Evolutionary conservation across 2,113 vertebrate genomes (phyloP).

Genomic region (Brienomyrus brachyistius): DNA sequence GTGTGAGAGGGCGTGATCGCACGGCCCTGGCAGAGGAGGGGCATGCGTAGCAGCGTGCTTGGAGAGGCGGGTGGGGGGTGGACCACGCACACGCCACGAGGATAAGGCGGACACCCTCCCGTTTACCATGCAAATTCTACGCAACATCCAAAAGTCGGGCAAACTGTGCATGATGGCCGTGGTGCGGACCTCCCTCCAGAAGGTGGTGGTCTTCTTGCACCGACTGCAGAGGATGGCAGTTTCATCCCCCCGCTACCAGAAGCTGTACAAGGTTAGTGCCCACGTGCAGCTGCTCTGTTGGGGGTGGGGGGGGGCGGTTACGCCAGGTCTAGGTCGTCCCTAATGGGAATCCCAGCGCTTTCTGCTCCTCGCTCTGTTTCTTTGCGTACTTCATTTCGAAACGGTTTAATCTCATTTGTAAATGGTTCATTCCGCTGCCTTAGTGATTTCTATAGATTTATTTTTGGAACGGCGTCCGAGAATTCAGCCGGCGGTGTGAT

Average conservation of each 20-base stretch:
- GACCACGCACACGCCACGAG: slow-evolving; percentile 71
- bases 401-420: background rate
- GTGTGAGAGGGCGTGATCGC: slow-evolving; percentile 23
- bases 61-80: slow-evolving; percentile 71
- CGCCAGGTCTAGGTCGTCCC: background rate
- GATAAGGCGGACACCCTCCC: slow-evolving; percentile 76
- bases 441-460: background rate
- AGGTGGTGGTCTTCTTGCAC: slow-evolving; percentile 99
- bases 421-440: background rate
- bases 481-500: background rate
- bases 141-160: slow-evolving; percentile 87
- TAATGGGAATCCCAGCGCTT: background rate
- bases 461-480: background rate
- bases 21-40: slow-evolving; percentile 17
- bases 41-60: slow-evolving; percentile 65
- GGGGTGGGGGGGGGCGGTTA: background rate
- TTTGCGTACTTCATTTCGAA: background rate
- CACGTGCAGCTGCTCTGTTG: background rate
- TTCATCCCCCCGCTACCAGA: slow-evolving; percentile 97
- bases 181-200: slow-evolving; percentile 98
- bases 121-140: slow-evolving; percentile 95
- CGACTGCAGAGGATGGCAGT: slow-evolving; percentile 98
- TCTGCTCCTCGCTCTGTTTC: background rate
- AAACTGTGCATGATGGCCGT: slow-evolving; percentile 99
- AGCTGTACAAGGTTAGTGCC: slow-evolving; percentile 92